Base-by-base conservation (phyloP, 2,113 vertebrate genomes). In the Phalacrocorax brasilianus region DNA sequence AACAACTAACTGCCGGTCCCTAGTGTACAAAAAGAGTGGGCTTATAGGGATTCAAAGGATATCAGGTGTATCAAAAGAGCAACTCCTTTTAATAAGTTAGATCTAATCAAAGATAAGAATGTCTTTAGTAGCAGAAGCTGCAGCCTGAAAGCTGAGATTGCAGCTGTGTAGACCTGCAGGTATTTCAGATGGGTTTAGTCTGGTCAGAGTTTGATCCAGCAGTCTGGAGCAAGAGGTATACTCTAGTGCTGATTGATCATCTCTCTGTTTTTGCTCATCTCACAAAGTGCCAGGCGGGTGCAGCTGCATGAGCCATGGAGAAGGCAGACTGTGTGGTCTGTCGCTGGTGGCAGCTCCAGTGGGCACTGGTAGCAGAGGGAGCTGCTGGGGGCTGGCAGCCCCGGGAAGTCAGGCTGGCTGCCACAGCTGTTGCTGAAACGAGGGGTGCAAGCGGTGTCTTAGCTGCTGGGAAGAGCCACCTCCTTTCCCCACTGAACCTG, bases 211-310 rank as follows among this genome's bases (percentile, higher is more conserved):
- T 67, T 55, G 40, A 45, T 68, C 40, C 3, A 6, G 45, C 55
- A 84, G 27, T 47, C 28, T 67, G 70, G 62, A 87, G 65, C 38
- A 71, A 85, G 52, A 82, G 83, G 30, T 59, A 16, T 53, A 12
- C 53, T 52, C 62, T 80, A 30, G 40, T 8, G 5, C 11, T 1
- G 4, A 27, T 3, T 35, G 42, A 85, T 88, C 35, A 42, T 52
- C 53, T 76, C 53, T 93, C 26, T 6, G 9, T 53, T 59, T 88
- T 61, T 17, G 35, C 70, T 72, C 62, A 42, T 42, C 52, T 21
- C 1, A 1, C 0, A 0, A 38, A 0, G 3, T 18, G 52, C 55
- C 53, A 66, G 72, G 66, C 1, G 1, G 55, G 50, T 3, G 1
- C 84, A 86, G 90, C 56, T 58, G 75, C 72, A 47, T 0, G 0